phyloP scores from a whole-genome alignment of 2,888 invertebrate species.

The Mylabris sibirica region DNA sequence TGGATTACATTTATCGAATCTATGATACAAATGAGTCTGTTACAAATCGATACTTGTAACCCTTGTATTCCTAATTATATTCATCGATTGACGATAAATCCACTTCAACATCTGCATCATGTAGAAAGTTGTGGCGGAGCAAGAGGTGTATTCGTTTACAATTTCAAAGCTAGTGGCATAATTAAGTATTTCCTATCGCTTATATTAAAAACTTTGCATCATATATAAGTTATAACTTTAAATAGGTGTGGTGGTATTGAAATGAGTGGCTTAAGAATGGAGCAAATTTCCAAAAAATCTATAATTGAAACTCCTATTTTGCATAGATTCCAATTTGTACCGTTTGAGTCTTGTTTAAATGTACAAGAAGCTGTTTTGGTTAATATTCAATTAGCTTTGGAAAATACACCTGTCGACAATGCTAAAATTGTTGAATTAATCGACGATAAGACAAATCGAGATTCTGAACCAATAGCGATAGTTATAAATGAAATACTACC shows the following conservation, averaged over 20 bases:
- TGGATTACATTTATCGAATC: constrained; percentile 91
- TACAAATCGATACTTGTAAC: constrained; percentile 71
- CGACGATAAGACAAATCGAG: constrained; percentile 44
- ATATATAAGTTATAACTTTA: neutral
- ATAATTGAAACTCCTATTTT: constrained; percentile 76
- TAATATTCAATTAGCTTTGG: constrained; percentile 75
- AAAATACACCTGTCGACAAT: constrained; percentile 68
- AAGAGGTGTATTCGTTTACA: too few relatives aligned
- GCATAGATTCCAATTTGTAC: constrained; percentile 77
- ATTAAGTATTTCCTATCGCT: constrained; percentile 20
- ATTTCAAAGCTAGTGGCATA: too few relatives aligned
- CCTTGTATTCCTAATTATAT: constrained; percentile 74
- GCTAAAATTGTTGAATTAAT: constrained; percentile 56
- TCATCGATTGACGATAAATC: constrained; percentile 62
- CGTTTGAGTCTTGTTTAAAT: constrained; percentile 62
- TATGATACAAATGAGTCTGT: constrained; percentile 78
- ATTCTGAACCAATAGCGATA: constrained; percentile 63
- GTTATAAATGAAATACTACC: constrained; percentile 68
- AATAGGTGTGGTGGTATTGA: constrained; percentile 77
- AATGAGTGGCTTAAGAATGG: constrained; percentile 78
- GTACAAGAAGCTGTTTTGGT: constrained; percentile 63
- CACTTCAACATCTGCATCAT: constrained; percentile 51
- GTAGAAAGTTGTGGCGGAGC: constrained; percentile 21
- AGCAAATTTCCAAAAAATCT: constrained; percentile 73
- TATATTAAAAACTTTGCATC: neutral